Percentiles rank a stretch among this genome's conserved stretches.
Conservation (phyloP, 2,113 vertebrate species). For the Crocuta crocuta region DNA sequence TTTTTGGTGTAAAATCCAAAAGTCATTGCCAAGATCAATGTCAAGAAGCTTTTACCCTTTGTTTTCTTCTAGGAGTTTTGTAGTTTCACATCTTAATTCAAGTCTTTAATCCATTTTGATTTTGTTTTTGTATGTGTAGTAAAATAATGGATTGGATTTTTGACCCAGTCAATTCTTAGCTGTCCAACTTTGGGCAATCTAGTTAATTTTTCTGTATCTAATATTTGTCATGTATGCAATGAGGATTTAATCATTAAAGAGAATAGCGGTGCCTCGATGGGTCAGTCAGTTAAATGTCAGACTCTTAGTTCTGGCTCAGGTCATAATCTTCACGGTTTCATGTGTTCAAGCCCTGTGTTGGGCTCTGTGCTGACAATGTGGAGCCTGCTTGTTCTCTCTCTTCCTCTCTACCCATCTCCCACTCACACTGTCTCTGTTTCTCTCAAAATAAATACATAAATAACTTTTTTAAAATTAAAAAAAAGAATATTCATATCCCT, state of each 20-base stretch:
- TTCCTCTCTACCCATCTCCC: too few species aligned
- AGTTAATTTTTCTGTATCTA: neutral
- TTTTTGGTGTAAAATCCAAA: neutral
- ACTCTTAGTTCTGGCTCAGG: too few species aligned
- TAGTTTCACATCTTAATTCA: neutral
- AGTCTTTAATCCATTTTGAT: neutral
- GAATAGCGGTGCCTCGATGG: too few species aligned
- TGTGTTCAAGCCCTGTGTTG: too few species aligned
- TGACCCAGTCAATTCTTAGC: neutral
- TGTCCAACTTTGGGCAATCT: neutral
- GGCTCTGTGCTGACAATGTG: too few species aligned
- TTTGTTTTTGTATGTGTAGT: neutral
- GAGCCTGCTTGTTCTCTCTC: too few species aligned
- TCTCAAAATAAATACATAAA: too few species aligned
- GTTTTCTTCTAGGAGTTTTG: neutral
- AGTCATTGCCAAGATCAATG: neutral
- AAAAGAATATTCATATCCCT: neutral
- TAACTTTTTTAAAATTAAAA: neutral
- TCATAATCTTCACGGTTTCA: too few species aligned
- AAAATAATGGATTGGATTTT: neutral
- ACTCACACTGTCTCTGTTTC: too few species aligned
- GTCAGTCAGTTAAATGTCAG: too few species aligned
- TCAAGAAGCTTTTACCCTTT: neutral
- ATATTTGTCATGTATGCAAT: neutral
- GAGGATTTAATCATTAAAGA: neutral